Evolutionary conservation across 2,113 vertebrate genomes (phyloP), one percentile per base, ranked within the genome.

Genomic region (Sinocyclocheilus rhinocerous): DNA sequence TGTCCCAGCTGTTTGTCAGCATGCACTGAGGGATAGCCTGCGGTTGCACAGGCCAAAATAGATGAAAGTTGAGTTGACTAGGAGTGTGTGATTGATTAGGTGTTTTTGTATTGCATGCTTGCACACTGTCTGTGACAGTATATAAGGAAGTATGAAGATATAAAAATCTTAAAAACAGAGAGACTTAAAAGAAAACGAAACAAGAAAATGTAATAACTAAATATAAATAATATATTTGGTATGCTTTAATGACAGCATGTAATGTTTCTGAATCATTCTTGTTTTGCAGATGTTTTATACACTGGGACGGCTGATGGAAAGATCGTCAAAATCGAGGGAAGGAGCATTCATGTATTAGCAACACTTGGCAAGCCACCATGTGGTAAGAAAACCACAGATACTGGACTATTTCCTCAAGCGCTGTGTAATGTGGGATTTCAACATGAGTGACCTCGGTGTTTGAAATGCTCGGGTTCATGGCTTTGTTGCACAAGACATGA

Each of bases 261-360:
- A 39, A 42, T 42, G 9, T 26, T 10, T 84, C 22, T 69, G 18
- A 81, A 42, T 29, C 11, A 48, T 12, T 48, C 10, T 12, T 48
- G 45, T 88, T 91, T 90, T 92, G 50, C 93, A 99, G 98, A 98
- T 93, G 96, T 96, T 84, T 76, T 99, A 0, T 99, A 95, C 84
- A 94, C 97, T 52, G 98, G 98, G 67, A 99, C 98, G 67, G 95
- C 96, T 76, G 98, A 99, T 90, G 98, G 98, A 86, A 96, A 93
- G 90, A 95, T 99, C 55, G 26, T 99, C 55, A 99, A 96, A 94
- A 94, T 99, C 90, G 94, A 96, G 86, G 96, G 96, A 83, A 96
- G 92, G 2, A 95, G 96, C 79, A 85, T 97, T 84, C 91, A 94
- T 85, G 96, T 95, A 2, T 57, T 99, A 88, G 93, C 97, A 33